Conservation (phyloP, 2,797 vertebrate genomes). For the Peromyscus aztecus region DNA sequence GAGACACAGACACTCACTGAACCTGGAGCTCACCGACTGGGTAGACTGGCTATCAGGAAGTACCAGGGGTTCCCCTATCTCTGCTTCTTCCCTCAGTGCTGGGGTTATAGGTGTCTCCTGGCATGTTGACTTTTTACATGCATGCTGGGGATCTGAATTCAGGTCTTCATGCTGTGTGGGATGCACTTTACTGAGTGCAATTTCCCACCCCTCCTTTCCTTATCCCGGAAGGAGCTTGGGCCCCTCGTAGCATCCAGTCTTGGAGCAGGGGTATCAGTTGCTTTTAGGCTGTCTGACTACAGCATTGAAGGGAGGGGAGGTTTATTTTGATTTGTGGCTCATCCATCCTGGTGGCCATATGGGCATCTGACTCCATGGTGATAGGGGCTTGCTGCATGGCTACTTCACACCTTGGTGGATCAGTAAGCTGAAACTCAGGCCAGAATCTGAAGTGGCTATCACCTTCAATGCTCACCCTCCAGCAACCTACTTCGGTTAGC, state of each 20-base stretch:
- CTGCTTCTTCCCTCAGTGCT: not conserved
- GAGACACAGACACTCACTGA: not conserved
- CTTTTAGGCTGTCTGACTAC: not conserved
- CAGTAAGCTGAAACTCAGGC: not conserved
- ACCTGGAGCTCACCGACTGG: not conserved
- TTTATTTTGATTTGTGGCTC: not conserved
- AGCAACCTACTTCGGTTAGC: not conserved
- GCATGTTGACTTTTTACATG: not conserved
- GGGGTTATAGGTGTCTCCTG: not conserved
- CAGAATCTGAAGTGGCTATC: not conserved
- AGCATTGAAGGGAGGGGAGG: not conserved
- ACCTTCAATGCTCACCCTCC: not conserved
- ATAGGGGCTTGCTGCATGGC: not conserved
- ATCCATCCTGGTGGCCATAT: not conserved
- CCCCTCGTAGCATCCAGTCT: conserved; percentile 73
- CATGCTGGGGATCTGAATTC: not conserved
- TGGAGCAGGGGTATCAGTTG: not conserved
- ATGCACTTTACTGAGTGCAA: not conserved
- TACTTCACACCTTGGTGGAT: not conserved
- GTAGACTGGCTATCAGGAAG: not conserved
- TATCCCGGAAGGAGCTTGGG: not conserved
- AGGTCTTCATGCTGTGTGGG: not conserved
- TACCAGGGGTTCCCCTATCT: not conserved
- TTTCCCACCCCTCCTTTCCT: not conserved
- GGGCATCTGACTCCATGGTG: not conserved